These are phyloP conservation scores for Andrena bucephala DNA, from an alignment of 2,888 invertebrate species.

Conservation along the genomic window DNA sequence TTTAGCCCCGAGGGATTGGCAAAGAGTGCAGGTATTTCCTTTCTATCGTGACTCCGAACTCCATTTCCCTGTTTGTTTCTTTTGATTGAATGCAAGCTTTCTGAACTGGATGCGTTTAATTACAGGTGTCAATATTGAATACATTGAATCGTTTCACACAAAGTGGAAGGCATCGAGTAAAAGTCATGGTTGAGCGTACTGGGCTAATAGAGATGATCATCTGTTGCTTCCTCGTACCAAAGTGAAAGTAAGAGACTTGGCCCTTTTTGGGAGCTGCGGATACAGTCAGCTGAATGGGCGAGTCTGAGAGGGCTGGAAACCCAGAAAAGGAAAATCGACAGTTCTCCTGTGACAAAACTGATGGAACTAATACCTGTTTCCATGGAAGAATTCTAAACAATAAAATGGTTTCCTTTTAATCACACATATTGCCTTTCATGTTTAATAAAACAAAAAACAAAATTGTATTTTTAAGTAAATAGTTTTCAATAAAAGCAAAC, in stretches of 20 bases:
- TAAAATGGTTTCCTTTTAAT: slow-evolving; percentile 68
- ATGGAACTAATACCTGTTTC: slow-evolving; percentile 61
- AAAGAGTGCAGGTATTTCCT: slow-evolving; percentile 88
- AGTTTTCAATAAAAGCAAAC: slow-evolving; percentile 65
- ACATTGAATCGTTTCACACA: slow-evolving; percentile 92
- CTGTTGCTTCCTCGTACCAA: slow-evolving; percentile 62
- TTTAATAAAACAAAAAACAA: slow-evolving; percentile 41
- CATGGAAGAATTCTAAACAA: slow-evolving; percentile 62
- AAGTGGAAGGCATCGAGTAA: slow-evolving; percentile 93
- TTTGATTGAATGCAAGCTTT: slow-evolving; percentile 37
- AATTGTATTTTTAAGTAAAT: slow-evolving; percentile 69
- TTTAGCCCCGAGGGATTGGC: slow-evolving; percentile 93
- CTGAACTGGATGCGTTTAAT: not conserved
- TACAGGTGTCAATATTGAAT: slow-evolving; percentile 92
- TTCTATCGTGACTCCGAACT: not conserved
- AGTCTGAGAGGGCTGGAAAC: slow-evolving; percentile 78
- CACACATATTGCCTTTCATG: slow-evolving; percentile 60
- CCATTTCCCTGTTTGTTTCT: slow-evolving; percentile 1
- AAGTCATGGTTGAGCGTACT: slow-evolving; percentile 87
- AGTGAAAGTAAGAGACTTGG: slow-evolving; percentile 49
- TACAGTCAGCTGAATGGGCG: slow-evolving; percentile 52
- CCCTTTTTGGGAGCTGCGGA: slow-evolving; percentile 58
- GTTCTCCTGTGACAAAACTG: slow-evolving; percentile 57
- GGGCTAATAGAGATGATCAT: slow-evolving; percentile 56
- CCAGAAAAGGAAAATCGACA: slow-evolving; percentile 69